Percentiles rank a stretch among this genome's conserved stretches.
These are phyloP conservation scores for Adelphocoris suturalis DNA, from an alignment of 2,888 invertebrate genomes.

Conservation along the genomic window DNA sequence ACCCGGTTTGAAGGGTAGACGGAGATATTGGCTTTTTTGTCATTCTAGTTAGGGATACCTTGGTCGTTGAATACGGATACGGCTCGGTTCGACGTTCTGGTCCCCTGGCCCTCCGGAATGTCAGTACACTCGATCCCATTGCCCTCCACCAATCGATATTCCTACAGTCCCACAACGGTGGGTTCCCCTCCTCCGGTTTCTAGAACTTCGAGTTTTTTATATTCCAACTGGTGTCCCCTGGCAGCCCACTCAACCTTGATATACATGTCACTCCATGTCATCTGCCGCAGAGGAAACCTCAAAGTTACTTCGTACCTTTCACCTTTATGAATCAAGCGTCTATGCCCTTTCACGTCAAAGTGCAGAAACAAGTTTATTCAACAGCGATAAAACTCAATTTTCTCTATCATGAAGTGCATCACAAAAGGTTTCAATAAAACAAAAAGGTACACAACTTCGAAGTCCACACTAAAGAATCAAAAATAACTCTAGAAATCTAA, in stretches of 20 bases:
- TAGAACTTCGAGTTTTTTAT: background rate
- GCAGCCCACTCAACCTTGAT: background rate
- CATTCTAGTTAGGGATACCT: background rate
- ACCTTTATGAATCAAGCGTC: background rate
- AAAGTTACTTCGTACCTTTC: background rate
- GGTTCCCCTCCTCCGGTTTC: background rate
- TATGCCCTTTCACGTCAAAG: background rate
- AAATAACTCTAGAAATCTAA: too few relatives aligned
- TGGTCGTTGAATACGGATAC: background rate
- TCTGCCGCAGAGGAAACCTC: background rate
- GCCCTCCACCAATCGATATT: background rate
- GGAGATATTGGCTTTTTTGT: background rate
- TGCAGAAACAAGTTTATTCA: background rate
- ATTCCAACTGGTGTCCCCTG: background rate
- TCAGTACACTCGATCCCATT: background rate
- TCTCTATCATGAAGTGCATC: too few relatives aligned
- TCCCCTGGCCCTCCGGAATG: conserved; percentile 16
- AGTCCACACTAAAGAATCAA: too few relatives aligned
- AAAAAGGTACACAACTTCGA: too few relatives aligned
- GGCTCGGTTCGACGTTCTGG: conserved; percentile 22
- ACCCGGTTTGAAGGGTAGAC: too few relatives aligned
- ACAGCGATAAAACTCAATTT: too few relatives aligned
- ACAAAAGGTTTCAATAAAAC: too few relatives aligned
- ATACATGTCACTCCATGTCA: background rate
- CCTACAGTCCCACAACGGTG: background rate